A percentile compares a stretch with the other conserved stretches of the same genome.
phyloP scores from a whole-genome alignment of 2,888 invertebrate species.

The Lumbricus terrestris region DNA sequence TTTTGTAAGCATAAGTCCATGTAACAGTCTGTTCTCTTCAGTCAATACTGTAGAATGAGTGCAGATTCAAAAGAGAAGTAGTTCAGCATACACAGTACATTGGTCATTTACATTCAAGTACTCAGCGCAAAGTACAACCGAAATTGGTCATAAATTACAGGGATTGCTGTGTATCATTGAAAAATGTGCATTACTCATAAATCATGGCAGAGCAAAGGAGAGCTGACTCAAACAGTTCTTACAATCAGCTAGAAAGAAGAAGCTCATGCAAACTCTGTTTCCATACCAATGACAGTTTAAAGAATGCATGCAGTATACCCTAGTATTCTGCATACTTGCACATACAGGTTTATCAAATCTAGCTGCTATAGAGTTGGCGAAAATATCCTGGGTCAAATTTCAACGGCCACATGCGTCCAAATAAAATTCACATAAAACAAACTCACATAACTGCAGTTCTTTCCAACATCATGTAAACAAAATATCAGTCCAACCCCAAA shows the following conservation, averaged over 20 bases:
- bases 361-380: background rate
- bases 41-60: too few species aligned
- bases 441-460: background rate
- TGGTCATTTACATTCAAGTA: too few species aligned
- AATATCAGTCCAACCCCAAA: background rate
- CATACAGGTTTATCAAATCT: background rate
- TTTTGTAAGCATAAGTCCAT: background rate
- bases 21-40: background rate
- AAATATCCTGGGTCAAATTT: background rate
- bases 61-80: too few species aligned
- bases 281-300: background rate
- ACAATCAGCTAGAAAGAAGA: background rate
- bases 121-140: too few species aligned
- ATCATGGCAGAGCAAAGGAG: background rate
- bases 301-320: too few species aligned
- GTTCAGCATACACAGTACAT: too few species aligned
- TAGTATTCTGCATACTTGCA: background rate
- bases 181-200: too few species aligned
- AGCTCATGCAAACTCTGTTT: background rate
- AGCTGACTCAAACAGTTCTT: background rate
- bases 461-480: background rate
- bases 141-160: too few species aligned
- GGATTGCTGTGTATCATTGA: too few species aligned
- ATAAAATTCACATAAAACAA: background rate
- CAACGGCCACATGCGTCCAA: too few species aligned